Conservation (phyloP, 2,888 invertebrate genomes). For the Entomobrya multifasciata region DNA sequence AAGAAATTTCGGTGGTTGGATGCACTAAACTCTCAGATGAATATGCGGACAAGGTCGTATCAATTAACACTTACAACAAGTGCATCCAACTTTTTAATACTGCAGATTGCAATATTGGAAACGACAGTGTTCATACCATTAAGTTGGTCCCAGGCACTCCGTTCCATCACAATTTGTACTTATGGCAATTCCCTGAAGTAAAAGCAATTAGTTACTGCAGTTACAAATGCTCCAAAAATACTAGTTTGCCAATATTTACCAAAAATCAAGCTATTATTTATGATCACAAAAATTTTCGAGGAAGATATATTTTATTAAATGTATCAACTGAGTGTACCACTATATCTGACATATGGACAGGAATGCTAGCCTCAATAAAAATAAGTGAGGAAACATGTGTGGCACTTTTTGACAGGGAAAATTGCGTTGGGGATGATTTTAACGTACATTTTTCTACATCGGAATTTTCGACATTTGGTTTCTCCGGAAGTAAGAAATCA, state of each 20-base stretch:
- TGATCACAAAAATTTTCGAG: too few species aligned
- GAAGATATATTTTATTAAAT: too few species aligned
- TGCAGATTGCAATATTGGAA: neutral
- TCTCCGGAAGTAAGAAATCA: too few species aligned
- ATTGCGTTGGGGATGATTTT: neutral
- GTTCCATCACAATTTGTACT: conserved; percentile 2
- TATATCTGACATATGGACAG: too few species aligned
- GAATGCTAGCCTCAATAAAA: conserved; percentile 9
- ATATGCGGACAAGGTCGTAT: neutral
- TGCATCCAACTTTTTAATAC: conserved; percentile 43
- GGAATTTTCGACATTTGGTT: too few species aligned
- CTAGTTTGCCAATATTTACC: too few species aligned
- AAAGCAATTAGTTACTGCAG: conserved; percentile 40
- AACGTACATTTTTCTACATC: too few species aligned
- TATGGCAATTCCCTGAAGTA: neutral
- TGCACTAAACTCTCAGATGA: conserved; percentile 17
- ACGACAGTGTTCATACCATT: neutral
- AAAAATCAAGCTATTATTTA: too few species aligned
- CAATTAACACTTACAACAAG: neutral
- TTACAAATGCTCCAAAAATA: conserved; percentile 36
- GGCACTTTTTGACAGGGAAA: conserved; percentile 18
- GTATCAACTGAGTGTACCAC: too few species aligned
- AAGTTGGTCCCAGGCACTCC: conserved; percentile 31
- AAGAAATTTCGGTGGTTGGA: neutral
- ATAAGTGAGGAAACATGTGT: neutral